Base-by-base conservation (phyloP, 2,888 invertebrate genomes). In the Drosophila histrio region DNA sequence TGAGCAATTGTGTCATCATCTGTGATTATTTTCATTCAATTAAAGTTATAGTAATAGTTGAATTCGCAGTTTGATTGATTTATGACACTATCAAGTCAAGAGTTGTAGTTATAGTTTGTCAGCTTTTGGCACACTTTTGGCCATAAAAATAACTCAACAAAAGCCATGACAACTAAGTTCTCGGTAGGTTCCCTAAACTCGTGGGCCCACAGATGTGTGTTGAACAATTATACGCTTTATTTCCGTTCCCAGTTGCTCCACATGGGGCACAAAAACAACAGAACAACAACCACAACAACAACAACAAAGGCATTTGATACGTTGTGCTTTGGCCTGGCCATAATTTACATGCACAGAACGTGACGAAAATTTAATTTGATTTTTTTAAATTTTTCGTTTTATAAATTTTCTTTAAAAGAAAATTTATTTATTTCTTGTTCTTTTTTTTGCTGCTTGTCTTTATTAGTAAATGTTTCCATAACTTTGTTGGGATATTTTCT, bases 281-380 rank as follows among this genome's bases (percentile, higher is more conserved):
- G 19, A 53, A 52, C 22, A 34, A 47, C 19, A 53, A 53, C 24
- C 50, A 34, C 26, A 43, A 41, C 28, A 62, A 41, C 5, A 47
- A 41, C 28, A 52, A 32, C 38, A 68, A 57, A 21, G 69, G 39
- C 38, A 38, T 68, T 52, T 43, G 24, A 77, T 63, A 60, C 63
- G 64, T 50, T 47, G 49, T 59, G 46, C 54, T 43, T 44, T 44
- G 22, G 32, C 52, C 30, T 28, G 50, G 56, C 70, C 67, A 69
- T 67, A 67, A 85, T 85, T 82, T 76, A 70, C 72, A 73, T 79
- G 73, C 59, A 44, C 64, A 56, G 56, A 81, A 85, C 81, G 82
- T 81, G 81, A 85, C 72, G 72, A 73, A 82, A 82, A 85, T 81
- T 60, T 71, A 61, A 82, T 79, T 79, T 70, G 32, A 73, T 68